Conservation (phyloP, 2,888 invertebrate genomes). For the Drosophila colorata region DNA sequence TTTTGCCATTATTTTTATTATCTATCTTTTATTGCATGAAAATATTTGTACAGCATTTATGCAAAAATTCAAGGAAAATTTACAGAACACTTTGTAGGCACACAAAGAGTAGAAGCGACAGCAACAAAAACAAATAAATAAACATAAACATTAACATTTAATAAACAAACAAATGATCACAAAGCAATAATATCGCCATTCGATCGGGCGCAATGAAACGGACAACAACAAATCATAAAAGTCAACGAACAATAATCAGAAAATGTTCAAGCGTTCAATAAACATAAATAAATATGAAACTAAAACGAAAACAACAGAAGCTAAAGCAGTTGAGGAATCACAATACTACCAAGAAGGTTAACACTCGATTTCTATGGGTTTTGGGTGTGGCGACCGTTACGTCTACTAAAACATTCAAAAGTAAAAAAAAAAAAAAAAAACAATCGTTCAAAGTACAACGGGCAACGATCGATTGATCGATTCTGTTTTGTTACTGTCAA, state of each 20-base stretch:
- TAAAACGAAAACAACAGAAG: slow-evolving; percentile 2
- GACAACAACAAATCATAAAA: slow-evolving; percentile 1
- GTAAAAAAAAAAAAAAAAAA: neutral
- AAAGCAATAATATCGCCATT: neutral
- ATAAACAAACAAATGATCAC: slow-evolving; percentile 19
- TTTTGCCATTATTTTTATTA: slow-evolving; percentile 7
- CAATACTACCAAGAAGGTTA: slow-evolving; percentile 38
- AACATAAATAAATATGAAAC: slow-evolving; percentile 6
- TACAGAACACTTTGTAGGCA: slow-evolving; percentile 45
- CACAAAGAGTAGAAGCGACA: slow-evolving; percentile 28
- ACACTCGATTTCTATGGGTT: slow-evolving; percentile 22
- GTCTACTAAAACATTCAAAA: neutral
- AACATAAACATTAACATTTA: neutral
- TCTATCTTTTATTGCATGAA: slow-evolving; percentile 16
- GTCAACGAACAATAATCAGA: slow-evolving; percentile 9
- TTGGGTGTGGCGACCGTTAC: slow-evolving; percentile 21
- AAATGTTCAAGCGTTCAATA: slow-evolving; percentile 10
- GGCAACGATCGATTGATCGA: neutral
- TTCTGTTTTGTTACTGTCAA: neutral
- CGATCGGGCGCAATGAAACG: neutral
- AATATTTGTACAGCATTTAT: slow-evolving; percentile 50
- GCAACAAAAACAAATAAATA: neutral
- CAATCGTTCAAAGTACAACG: neutral
- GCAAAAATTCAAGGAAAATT: slow-evolving; percentile 69
- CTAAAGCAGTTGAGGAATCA: slow-evolving; percentile 16